These are phyloP conservation scores for Dryas iulia DNA, from an alignment of 1,140 invertebrate species.

Conservation along the genomic window DNA sequence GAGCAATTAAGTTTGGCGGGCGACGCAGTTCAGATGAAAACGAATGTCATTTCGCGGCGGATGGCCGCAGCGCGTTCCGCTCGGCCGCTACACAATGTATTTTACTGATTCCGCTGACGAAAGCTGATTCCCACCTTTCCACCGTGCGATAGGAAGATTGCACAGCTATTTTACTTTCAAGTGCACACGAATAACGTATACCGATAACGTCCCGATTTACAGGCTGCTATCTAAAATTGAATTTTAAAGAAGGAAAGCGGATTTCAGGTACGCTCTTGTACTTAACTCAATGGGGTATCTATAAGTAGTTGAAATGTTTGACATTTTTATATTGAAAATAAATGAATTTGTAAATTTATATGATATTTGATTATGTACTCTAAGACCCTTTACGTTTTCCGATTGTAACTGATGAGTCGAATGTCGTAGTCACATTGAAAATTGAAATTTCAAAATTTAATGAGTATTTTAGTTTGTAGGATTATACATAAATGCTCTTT, in stretches of 20 bases:
- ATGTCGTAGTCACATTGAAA: too few relatives aligned
- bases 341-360: background rate
- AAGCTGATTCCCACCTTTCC: slow-evolving; percentile 57
- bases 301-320: slow-evolving; percentile 13
- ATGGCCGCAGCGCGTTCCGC: slow-evolving; percentile 40
- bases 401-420: too few relatives aligned
- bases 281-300: slow-evolving; percentile 16
- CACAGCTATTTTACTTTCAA: slow-evolving; percentile 37
- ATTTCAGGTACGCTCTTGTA: slow-evolving; percentile 27
- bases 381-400: too few relatives aligned
- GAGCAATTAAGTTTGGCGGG: slow-evolving; percentile 73
- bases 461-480: too few relatives aligned
- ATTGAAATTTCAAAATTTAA: too few relatives aligned
- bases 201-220: slow-evolving; percentile 37
- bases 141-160: slow-evolving; percentile 35
- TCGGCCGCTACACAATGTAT: slow-evolving; percentile 58
- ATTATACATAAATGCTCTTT: too few relatives aligned
- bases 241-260: slow-evolving; percentile 37
- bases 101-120: slow-evolving; percentile 73
- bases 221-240: slow-evolving; percentile 37
- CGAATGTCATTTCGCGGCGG: slow-evolving; percentile 66
- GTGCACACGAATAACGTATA: slow-evolving; percentile 48
- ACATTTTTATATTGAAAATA: slow-evolving; percentile 7
- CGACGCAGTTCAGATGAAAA: slow-evolving; percentile 59
- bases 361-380: background rate